These are phyloP conservation scores for Watsonalla binaria DNA, from an alignment of 2,888 invertebrate species.

Conservation along the genomic window DNA sequence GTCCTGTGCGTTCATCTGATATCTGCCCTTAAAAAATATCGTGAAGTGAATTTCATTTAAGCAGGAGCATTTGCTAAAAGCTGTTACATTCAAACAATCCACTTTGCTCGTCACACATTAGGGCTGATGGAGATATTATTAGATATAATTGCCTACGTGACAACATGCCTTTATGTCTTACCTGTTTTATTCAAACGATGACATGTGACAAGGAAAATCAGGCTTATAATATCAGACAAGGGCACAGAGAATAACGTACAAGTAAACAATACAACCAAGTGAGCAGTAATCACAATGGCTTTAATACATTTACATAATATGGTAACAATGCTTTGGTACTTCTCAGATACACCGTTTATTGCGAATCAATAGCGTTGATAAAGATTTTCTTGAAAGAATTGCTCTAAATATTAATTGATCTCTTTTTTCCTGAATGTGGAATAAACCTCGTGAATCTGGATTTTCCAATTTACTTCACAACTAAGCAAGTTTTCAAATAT, in stretches of 20 bases:
- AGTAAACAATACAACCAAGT: slow-evolving; percentile 17
- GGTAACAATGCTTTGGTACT: background rate
- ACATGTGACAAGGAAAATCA: slow-evolving; percentile 23
- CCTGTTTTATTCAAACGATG: slow-evolving; percentile 7
- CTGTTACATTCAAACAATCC: slow-evolving; percentile 22
- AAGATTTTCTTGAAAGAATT: too few relatives aligned
- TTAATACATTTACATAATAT: slow-evolving; percentile 13
- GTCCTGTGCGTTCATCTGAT: slow-evolving; percentile 18
- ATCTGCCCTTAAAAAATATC: background rate
- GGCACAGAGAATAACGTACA: slow-evolving; percentile 13
- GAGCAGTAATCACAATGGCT: slow-evolving; percentile 7
- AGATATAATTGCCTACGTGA: background rate
- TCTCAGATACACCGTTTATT: background rate
- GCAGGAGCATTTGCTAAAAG: slow-evolving; percentile 21
- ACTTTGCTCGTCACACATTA: slow-evolving; percentile 15
- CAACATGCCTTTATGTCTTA: background rate
- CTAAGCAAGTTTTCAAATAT: too few relatives aligned
- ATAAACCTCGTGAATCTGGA: too few relatives aligned
- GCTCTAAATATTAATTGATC: too few relatives aligned
- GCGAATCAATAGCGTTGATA: background rate
- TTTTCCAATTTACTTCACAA: too few relatives aligned
- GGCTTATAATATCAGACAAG: slow-evolving; percentile 22
- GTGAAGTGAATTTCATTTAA: slow-evolving; percentile 7
- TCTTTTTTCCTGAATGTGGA: too few relatives aligned
- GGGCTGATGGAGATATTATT: slow-evolving; percentile 20